Percentiles rank a stretch among this genome's conserved stretches.
These are phyloP conservation scores for Blastobasis adustella DNA, from an alignment of 2,888 invertebrate species.

Conservation along the genomic window DNA sequence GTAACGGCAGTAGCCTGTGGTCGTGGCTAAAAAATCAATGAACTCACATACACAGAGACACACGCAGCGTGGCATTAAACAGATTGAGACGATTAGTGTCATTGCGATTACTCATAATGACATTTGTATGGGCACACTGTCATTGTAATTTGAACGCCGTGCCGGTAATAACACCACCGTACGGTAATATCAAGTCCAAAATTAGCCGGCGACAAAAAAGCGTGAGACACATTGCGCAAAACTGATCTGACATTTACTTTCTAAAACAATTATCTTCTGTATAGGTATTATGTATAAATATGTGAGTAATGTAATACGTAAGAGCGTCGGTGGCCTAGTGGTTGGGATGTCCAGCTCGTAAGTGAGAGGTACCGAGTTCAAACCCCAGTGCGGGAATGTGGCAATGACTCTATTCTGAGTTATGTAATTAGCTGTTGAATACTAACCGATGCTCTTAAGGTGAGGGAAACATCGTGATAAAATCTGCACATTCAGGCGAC, in stretches of 20 bases:
- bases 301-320: no score
- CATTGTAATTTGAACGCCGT: slow-evolving; percentile 37
- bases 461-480: no score
- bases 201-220: slow-evolving; percentile 36
- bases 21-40: slow-evolving; percentile 39
- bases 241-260: slow-evolving; percentile 36
- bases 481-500: no score
- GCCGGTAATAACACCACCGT: slow-evolving; percentile 19
- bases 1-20: slow-evolving; percentile 29
- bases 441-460: no score
- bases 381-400: no score
- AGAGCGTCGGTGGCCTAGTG: no score
- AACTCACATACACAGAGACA: slow-evolving; percentile 5
- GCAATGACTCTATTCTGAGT: no score
- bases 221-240: slow-evolving; percentile 27
- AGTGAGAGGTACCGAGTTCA: no score
- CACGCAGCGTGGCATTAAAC: slow-evolving; percentile 28
- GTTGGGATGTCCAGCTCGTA: no score
- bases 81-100: slow-evolving; percentile 46
- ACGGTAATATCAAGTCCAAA: slow-evolving; percentile 28
- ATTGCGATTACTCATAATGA: slow-evolving; percentile 40
- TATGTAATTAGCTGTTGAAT: no score
- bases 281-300: no score
- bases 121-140: slow-evolving; percentile 31
- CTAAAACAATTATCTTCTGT: slow-evolving; percentile 23